Evolutionary conservation across 2,888 invertebrate species (phyloP), one percentile per base, ranked within the genome.

Genomic region (Cylindroiulus punctatus): DNA sequence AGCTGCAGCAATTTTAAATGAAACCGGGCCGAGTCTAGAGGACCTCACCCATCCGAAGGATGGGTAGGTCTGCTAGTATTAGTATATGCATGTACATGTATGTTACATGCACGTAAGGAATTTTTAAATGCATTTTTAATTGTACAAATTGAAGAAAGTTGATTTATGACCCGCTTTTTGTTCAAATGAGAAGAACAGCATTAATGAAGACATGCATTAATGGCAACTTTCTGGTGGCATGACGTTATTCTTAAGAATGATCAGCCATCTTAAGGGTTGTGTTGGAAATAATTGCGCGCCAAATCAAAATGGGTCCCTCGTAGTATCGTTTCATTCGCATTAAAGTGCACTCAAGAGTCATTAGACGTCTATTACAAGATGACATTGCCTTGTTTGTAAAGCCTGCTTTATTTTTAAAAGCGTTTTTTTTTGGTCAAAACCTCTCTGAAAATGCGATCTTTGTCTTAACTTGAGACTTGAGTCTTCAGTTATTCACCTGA

Each of bases 321-420:
- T 19, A 52, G 19, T n/a, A 57, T 17, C 52, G 52, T 57, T 57
- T 57, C 52, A 57, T 2, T n/a, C n/a, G 52, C 52, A n/a, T 57
- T 57, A 57, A 26, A 65, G 65, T 22, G 65, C 65, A 65, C 65
- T 22, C 65, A 65, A 65, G 26, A 65, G 8, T 65, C 65, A 65
- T 65, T 65, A 65, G 22, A 65, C 26, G 26, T 65, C 65, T 65
- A 26, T 65, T 65, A 65, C 8, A 19, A 4, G 26, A 26, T 26
- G 1, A 22, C 8, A 26, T 65, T 65, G 5, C 65, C 8, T 52
- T 65, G 65, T 26, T 57, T 65, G 26, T 8, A 65, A 26, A 22
- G 65, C 65, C 26, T 26, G 65, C 65, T 22, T 65, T 26, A 65
- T 22, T 65, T 65, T 65, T 26, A 65, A 65, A 7, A 65, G 65